A percentile compares a stretch with the other conserved stretches of the same genome.
Conservation (phyloP, 2,113 vertebrate species). For the Pseudorhombus dupliciocellatus region DNA sequence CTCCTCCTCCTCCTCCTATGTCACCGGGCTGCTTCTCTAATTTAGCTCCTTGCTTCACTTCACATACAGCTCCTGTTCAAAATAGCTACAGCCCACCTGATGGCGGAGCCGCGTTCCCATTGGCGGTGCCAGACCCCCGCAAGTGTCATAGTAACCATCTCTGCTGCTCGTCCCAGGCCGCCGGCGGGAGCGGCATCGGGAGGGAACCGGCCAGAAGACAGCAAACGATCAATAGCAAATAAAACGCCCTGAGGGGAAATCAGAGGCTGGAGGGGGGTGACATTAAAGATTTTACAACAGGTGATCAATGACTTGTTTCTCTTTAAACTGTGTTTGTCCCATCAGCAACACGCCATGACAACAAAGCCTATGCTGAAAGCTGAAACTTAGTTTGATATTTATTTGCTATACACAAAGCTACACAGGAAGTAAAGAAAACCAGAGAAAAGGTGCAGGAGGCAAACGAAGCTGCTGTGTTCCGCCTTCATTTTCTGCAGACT, state of each 20-base stretch:
- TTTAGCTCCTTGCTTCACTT: slow-evolving; percentile 80
- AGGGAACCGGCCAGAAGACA: slow-evolving; percentile 29
- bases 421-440: background rate
- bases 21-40: slow-evolving; percentile 69
- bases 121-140: slow-evolving; percentile 58
- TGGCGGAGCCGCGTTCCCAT: slow-evolving; percentile 48
- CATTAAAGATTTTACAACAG: slow-evolving; percentile 32
- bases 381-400: background rate
- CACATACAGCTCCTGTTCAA: slow-evolving; percentile 77
- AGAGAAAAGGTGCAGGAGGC: background rate
- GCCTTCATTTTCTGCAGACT: slow-evolving; percentile 33
- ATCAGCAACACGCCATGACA: slow-evolving; percentile 11
- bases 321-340: background rate
- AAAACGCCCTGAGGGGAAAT: slow-evolving; percentile 25
- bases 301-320: slow-evolving; percentile 34
- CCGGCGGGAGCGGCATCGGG: slow-evolving; percentile 19
- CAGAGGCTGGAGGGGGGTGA: background rate
- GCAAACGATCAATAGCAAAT: slow-evolving; percentile 40
- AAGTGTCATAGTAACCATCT: slow-evolving; percentile 80
- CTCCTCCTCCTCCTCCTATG: slow-evolving; percentile 35
- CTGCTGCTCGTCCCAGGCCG: slow-evolving; percentile 52
- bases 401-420: background rate
- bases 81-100: slow-evolving; percentile 81
- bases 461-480: background rate
- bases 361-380: background rate